These are phyloP conservation scores for Xestobium rufovillosum DNA, from an alignment of 2,888 invertebrate genomes.

Conservation along the genomic window DNA sequence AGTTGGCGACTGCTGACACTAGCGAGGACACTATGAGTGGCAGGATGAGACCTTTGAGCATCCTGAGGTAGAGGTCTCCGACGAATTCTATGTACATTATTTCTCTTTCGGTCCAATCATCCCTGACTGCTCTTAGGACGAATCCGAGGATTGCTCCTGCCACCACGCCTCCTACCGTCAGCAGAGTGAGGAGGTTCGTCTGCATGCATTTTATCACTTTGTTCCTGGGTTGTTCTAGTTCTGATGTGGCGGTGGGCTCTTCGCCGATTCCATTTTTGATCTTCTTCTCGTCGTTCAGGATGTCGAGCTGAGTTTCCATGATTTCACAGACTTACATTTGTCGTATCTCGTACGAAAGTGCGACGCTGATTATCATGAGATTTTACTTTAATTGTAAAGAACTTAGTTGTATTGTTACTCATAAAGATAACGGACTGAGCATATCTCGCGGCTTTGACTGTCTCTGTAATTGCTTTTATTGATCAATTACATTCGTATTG, in stretches of 20 bases:
- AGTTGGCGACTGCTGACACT: slow-evolving; percentile 60
- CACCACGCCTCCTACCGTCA: slow-evolving; percentile 52
- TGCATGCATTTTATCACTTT: slow-evolving; percentile 34
- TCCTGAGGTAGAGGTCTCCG: slow-evolving; percentile 64
- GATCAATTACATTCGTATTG: too few relatives aligned
- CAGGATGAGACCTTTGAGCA: slow-evolving; percentile 66
- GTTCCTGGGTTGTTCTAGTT: slow-evolving; percentile 18
- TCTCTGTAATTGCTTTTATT: too few relatives aligned
- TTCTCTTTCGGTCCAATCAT: slow-evolving; percentile 49
- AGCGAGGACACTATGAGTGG: slow-evolving; percentile 64
- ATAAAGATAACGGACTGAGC: too few relatives aligned
- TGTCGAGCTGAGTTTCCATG: too few relatives aligned
- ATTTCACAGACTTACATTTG: too few relatives aligned
- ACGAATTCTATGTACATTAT: slow-evolving; percentile 62
- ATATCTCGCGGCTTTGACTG: too few relatives aligned
- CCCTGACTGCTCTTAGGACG: slow-evolving; percentile 39
- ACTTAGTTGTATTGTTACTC: too few relatives aligned
- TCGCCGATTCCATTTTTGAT: slow-evolving; percentile 1
- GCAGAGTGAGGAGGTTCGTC: slow-evolving; percentile 48
- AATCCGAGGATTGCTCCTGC: slow-evolving; percentile 50
- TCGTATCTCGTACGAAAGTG: too few relatives aligned
- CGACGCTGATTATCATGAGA: too few relatives aligned
- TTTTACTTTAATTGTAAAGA: too few relatives aligned
- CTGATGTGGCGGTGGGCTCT: too few relatives aligned
- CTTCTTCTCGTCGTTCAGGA: too few relatives aligned